Percentiles rank a stretch among this genome's conserved stretches.
These are phyloP conservation scores for Sparidentex hasta DNA, from an alignment of 2,797 vertebrate genomes.

Conservation along the genomic window DNA sequence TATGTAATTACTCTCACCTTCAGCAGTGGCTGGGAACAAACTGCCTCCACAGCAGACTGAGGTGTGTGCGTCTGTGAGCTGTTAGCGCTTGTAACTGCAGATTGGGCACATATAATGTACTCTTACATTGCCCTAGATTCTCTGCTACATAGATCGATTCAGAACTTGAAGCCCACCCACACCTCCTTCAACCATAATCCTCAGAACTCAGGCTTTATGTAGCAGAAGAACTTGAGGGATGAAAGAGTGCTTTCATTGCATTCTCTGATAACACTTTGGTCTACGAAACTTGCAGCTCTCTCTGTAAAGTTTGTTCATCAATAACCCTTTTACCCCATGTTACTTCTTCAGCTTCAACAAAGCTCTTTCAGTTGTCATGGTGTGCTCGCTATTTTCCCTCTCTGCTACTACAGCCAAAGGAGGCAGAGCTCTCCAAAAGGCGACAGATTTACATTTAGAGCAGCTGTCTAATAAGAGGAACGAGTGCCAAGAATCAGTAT, in stretches of 20 bases:
- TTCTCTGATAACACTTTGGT: conserved; percentile 62
- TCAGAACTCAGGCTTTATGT: conserved; percentile 65
- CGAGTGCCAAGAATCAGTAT: conserved; percentile 33
- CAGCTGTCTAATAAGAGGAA: conserved; percentile 53
- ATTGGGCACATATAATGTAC: conserved; percentile 54
- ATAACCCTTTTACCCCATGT: conserved; percentile 35
- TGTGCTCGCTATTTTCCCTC: conserved; percentile 31
- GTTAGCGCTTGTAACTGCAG: conserved; percentile 49
- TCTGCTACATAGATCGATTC: conserved; percentile 55
- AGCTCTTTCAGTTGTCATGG: conserved; percentile 48
- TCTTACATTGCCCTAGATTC: conserved; percentile 64
- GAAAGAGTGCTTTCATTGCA: conserved; percentile 59
- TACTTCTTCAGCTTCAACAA: conserved; percentile 60
- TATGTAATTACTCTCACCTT: conserved; percentile 86
- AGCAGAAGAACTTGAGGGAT: conserved; percentile 61
- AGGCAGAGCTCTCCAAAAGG: conserved; percentile 40
- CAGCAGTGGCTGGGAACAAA: conserved; percentile 70
- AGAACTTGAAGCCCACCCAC: conserved; percentile 68
- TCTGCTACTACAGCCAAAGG: conserved; percentile 30
- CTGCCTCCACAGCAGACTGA: conserved; percentile 45
- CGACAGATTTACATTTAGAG: conserved; percentile 48
- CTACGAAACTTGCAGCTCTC: conserved; percentile 52
- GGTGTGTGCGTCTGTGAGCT: conserved; percentile 38
- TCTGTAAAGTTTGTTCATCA: conserved; percentile 48
- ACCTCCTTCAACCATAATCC: conserved; percentile 61